Evolutionary conservation across 2,797 vertebrate genomes (phyloP), one percentile per base, ranked within the genome.

Genomic region (Antrozous pallidus): DNA sequence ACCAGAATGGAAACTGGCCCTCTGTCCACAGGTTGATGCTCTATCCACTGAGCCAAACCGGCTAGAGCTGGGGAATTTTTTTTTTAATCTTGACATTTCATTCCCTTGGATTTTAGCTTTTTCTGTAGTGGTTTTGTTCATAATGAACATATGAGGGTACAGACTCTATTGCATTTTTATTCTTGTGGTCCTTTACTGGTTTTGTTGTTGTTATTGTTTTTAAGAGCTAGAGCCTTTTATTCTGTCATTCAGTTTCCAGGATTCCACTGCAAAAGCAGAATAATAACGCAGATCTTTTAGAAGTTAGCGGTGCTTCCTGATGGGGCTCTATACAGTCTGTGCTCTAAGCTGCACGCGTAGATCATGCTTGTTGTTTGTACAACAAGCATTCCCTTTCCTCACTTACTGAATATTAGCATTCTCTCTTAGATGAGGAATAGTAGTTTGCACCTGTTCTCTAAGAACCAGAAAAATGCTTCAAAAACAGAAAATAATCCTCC

Each of bases 401-500:
- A 0, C 11, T 63, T 63, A 71, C 80, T 74, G 61, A 70, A 63
- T 79, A 80, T 56, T 63, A 12, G 45, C 22, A 14, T 85, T 91
- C 38, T 95, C 49, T 74, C 93, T 67, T 82, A 54, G 69, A 84
- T 81, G 56, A 49, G 73, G 89, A 77, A 54, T 40, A 70, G 85
- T 61, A 87, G 73, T 92, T 95, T 96, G 77, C 40, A 90, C 90
- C 88, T 96, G 49, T 94, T 95, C 87, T 92, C 71, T 86, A 51
- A 80, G 40, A 92, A 96, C 61, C 70, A 87, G 89, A 70, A 85
- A 91, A 93, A 92, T 4, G 18, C 73, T 96, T 95, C 69, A 45
- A 47, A 94, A 92, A 65, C 84, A 90, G 77, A 81, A 58, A 94
- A 36, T 93, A 85, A 94, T 90, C 83, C 81, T 85, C 93, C 77